Evolutionary conservation across 1,140 invertebrate genomes (phyloP).

Genomic region (Penaeus japonicus): DNA sequence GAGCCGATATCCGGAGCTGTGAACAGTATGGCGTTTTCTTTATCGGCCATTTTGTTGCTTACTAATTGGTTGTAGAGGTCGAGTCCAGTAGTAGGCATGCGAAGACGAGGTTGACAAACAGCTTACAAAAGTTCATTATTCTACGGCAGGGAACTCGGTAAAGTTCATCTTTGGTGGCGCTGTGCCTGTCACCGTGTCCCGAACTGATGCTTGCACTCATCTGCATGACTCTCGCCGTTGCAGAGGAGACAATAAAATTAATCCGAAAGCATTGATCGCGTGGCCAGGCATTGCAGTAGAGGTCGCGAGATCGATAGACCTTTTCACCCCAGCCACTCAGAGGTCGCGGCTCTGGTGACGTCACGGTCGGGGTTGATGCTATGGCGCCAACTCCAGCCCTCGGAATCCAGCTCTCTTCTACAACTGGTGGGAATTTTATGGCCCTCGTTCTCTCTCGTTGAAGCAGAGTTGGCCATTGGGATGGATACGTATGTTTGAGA

Average conservation of each 20-base stretch:
- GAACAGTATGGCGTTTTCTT: constrained; percentile 29
- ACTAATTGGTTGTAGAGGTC: constrained; percentile 48
- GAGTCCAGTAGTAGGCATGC: constrained; percentile 11
- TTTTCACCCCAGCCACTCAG: constrained; percentile 58
- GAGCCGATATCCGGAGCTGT: neutral
- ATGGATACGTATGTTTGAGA: too few relatives aligned
- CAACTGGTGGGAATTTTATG: neutral
- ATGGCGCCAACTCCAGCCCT: constrained; percentile 24
- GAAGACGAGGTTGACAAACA: neutral
- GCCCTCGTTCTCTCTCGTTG: neutral
- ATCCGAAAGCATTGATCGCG: constrained; percentile 22
- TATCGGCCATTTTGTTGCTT: constrained; percentile 47
- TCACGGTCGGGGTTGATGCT: constrained; percentile 18
- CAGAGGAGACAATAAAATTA: neutral
- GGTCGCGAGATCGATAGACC: constrained; percentile 53
- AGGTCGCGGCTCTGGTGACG: constrained; percentile 49
- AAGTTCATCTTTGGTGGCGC: neutral
- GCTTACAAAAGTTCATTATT: neutral
- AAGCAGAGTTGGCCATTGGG: too few relatives aligned
- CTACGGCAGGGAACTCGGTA: neutral
- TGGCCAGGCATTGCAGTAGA: constrained; percentile 37
- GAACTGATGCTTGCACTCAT: neutral
- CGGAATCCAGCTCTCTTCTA: neutral
- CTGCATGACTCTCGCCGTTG: neutral
- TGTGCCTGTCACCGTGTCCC: neutral